Conservation (phyloP, 1,140 invertebrate genomes). For the Monomorium pharaonis region DNA sequence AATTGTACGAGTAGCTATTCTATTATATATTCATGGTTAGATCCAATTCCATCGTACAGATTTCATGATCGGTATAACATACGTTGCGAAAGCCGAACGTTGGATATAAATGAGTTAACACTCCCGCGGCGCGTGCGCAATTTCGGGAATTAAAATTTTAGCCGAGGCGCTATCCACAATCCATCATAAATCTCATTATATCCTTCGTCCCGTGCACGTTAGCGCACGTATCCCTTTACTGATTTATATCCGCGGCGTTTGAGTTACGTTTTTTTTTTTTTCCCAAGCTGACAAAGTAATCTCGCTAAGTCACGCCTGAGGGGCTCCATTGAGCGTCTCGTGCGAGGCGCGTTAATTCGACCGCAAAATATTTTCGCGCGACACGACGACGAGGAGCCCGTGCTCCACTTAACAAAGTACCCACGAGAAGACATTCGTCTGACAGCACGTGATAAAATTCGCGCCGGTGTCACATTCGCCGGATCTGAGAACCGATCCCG, state of each 20-base stretch:
- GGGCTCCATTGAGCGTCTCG: conserved; percentile 53
- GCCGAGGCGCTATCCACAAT: conserved; percentile 1
- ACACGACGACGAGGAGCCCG: background rate
- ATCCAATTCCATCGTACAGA: conserved; percentile 22
- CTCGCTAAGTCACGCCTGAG: conserved; percentile 50
- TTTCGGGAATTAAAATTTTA: conserved; percentile 55
- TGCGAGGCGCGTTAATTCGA: conserved; percentile 32
- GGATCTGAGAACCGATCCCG: conserved; percentile 15
- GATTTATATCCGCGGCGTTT: conserved; percentile 39
- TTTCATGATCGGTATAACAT: conserved; percentile 22
- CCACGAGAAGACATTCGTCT: conserved; percentile 13
- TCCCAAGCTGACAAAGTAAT: conserved; percentile 46
- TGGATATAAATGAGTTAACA: conserved; percentile 53
- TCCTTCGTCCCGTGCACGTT: conserved; percentile 17
- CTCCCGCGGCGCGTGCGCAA: background rate
- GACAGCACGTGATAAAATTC: conserved; percentile 54
- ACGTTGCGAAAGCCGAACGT: conserved; percentile 9
- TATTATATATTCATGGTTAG: conserved; percentile 15
- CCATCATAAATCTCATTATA: conserved; percentile 52
- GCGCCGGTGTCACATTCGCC: conserved; percentile 19
- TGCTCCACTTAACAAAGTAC: conserved; percentile 56
- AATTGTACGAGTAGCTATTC: background rate
- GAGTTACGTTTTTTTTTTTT: conserved; percentile 43
- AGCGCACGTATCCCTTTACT: conserved; percentile 48
- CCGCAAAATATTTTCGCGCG: conserved; percentile 36